A percentile compares a stretch with the other conserved stretches of the same genome.
Conservation (phyloP, 2,888 invertebrate species). For the Athrips mouffetella region DNA sequence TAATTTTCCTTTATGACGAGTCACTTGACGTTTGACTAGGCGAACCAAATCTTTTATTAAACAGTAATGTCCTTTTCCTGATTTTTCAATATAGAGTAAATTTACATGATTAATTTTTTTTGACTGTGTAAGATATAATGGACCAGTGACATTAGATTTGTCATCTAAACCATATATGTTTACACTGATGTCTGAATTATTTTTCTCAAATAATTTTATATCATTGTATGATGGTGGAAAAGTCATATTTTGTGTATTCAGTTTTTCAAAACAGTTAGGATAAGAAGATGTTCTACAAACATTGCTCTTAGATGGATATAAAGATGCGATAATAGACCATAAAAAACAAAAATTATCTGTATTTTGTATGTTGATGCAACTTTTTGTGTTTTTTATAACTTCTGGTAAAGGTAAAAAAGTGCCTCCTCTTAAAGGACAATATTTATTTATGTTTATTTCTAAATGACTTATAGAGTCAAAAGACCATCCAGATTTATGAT, state of each 20-base stretch:
- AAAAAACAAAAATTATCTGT: conserved; percentile 18
- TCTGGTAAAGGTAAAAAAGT: conserved; percentile 12
- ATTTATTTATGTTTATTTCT: conserved; percentile 21
- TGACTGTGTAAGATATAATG: neutral
- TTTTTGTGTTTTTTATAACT: conserved; percentile 14
- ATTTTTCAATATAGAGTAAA: no score
- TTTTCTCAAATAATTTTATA: conserved; percentile 22
- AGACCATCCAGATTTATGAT: conserved; percentile 22
- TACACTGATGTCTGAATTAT: conserved; percentile 19
- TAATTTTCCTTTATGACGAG: no score
- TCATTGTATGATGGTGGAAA: conserved; percentile 22
- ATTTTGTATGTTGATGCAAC: conserved; percentile 18
- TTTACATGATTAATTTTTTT: neutral
- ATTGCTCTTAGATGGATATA: conserved; percentile 18
- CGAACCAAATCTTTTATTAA: no score
- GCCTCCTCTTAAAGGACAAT: conserved; percentile 14
- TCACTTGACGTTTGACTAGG: no score
- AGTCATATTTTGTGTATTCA: conserved; percentile 18
- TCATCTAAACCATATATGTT: conserved; percentile 22
- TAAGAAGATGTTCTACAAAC: conserved; percentile 19
- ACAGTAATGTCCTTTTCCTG: no score
- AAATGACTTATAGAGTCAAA: conserved; percentile 16
- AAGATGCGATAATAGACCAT: conserved; percentile 18
- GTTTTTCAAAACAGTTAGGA: conserved; percentile 16
- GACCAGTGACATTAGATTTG: neutral